A percentile compares a stretch with the other conserved stretches of the same genome.
Evolutionary conservation across 2,113 vertebrate genomes (phyloP).

Genomic region (Brachypteracias leptosomus): DNA sequence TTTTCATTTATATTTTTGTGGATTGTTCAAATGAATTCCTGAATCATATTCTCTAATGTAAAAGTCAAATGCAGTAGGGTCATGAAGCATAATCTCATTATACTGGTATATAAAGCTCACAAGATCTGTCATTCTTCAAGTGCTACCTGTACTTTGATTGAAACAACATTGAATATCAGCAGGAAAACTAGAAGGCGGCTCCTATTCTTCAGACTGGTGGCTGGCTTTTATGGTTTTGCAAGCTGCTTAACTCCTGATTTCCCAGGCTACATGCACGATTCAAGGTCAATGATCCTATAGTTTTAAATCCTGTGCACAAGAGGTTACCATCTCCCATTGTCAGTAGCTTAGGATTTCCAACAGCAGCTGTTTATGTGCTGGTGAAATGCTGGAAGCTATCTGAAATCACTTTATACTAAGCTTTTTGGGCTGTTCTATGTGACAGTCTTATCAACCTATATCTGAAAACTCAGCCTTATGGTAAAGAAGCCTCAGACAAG

Average conservation of each 20-base stretch:
- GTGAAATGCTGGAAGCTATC: background rate
- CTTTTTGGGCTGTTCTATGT: background rate
- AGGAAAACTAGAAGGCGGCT: background rate
- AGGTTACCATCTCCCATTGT: constrained; percentile 49
- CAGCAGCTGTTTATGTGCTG: background rate
- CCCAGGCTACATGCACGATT: constrained; percentile 17
- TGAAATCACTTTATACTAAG: background rate
- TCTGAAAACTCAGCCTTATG: background rate
- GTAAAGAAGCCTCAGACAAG: background rate
- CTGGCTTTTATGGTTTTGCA: constrained; percentile 21
- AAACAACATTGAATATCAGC: constrained; percentile 55
- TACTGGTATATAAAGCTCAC: constrained; percentile 21
- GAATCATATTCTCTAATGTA: constrained; percentile 57
- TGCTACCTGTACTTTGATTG: constrained; percentile 58
- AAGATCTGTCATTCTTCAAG: constrained; percentile 43
- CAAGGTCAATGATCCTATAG: constrained; percentile 34
- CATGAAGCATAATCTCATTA: constrained; percentile 57
- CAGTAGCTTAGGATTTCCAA: constrained; percentile 16
- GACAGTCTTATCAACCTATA: background rate
- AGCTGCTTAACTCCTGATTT: constrained; percentile 47
- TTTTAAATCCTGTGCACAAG: constrained; percentile 28
- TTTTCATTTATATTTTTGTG: constrained; percentile 2
- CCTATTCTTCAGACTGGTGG: background rate
- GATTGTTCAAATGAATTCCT: background rate
- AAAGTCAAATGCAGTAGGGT: constrained; percentile 60